Base-by-base conservation (phyloP, 2,113 vertebrate genomes). In the Scomber colias region DNA sequence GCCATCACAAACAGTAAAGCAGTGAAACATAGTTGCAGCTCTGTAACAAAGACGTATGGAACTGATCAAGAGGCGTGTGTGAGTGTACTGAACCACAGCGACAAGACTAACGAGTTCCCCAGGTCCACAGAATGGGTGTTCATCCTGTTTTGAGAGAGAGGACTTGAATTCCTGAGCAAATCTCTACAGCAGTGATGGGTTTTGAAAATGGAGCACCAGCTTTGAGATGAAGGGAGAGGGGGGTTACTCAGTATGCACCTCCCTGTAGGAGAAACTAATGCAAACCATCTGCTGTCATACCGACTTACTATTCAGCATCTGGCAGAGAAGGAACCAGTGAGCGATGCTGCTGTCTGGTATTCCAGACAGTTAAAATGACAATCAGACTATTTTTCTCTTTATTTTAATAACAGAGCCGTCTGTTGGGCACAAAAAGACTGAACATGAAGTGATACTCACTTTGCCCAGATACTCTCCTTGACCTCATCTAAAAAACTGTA, bases 201-300 rank as follows among this genome's bases (percentile, higher is more conserved):
- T 76, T 27, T 87, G 87, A 93, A 91, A 90, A 91, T 84, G 79
- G 78, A 92, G 88, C 79, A 30, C 83, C 78, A 81, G 84, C 71
- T 85, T 87, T 88, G 67, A 89, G 83, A 86, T 49, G 35, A 59
- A 82, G 88, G 70, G 88, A 85, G 84, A 85, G 71, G 68, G 89
- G 88, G 83, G 90, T 95, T 94, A 92, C 93, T 93, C 91, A 79
- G 94, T 91, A 94, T 31, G 89, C 90, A 95, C 89, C 93, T 93
- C 92, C 80, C 91, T 87, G 86, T 89, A 87, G 88, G 71, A 90
- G 89, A 85, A 84, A 75, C 86, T 96, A 96, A 97, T 82, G 82
- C 85, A 94, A 96, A 96, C 93, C 95, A 96, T 92, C 95, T 96
- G 95, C 90, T 95, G 91, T 92, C 91, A 93, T 90, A 84, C 89